These are phyloP conservation scores for Enteromius viviparus DNA, from an alignment of 2,797 vertebrate species.

Conservation along the genomic window DNA sequence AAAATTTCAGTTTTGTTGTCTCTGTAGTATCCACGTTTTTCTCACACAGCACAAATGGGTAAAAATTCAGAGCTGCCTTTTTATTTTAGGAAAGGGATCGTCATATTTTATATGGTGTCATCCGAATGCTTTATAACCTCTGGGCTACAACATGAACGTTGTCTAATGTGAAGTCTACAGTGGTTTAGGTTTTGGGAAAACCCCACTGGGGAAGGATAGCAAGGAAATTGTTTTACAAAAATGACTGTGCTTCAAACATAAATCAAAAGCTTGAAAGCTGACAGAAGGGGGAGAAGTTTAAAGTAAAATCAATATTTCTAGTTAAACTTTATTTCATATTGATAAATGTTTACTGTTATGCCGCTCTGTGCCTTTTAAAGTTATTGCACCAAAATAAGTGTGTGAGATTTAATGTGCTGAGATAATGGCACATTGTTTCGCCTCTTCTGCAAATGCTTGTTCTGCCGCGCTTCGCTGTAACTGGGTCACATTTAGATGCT, in stretches of 20 bases:
- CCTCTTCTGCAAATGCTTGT: conserved; percentile 44
- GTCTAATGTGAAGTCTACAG: background rate
- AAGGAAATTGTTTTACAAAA: conserved; percentile 18
- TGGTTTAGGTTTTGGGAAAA: conserved; percentile 9
- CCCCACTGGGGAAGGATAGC: background rate
- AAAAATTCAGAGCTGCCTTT: conserved; percentile 3
- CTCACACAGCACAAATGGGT: background rate
- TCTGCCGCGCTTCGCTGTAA: background rate
- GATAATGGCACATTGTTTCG: conserved; percentile 42
- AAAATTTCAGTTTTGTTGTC: background rate
- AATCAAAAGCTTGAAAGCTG: conserved; percentile 44
- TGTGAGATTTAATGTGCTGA: conserved; percentile 24
- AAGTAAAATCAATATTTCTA: conserved; percentile 71
- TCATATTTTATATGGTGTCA: background rate
- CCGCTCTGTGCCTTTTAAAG: conserved; percentile 50
- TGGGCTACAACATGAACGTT: background rate
- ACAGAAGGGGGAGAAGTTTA: conserved; percentile 55
- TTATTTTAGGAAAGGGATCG: background rate
- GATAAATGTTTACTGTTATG: conserved; percentile 69
- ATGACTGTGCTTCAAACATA: conserved; percentile 10
- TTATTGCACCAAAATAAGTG: conserved; percentile 36
- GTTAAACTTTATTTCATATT: conserved; percentile 74
- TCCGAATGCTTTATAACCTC: background rate
- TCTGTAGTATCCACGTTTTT: background rate
- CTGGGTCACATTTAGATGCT: conserved; percentile 24